A percentile compares a stretch with the other conserved stretches of the same genome.
Evolutionary conservation across 2,888 invertebrate genomes (phyloP).

Genomic region (Clitarchus hookeri): DNA sequence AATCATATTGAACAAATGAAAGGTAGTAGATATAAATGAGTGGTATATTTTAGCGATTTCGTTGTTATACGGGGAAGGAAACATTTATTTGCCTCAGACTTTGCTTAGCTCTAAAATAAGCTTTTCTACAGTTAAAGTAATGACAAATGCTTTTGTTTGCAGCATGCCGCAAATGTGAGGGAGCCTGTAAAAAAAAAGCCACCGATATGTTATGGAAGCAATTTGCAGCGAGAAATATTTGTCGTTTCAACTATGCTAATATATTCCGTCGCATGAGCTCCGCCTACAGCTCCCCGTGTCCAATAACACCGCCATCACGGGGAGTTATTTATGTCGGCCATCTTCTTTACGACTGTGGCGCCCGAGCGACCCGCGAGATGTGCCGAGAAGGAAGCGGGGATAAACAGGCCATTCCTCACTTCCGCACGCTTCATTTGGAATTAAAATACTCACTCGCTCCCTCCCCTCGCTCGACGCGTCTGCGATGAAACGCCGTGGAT

Average conservation of each 20-base stretch:
- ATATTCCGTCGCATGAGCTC: neutral
- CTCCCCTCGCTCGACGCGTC: neutral
- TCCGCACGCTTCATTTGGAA: neutral
- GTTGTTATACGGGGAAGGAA: too few species aligned
- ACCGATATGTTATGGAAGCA: neutral
- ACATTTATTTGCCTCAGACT: too few species aligned
- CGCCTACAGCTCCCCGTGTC: neutral
- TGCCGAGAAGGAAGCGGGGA: neutral
- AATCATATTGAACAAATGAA: too few species aligned
- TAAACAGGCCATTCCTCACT: neutral
- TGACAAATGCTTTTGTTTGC: neutral
- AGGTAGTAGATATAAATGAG: too few species aligned
- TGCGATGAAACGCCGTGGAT: too few species aligned
- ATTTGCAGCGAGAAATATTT: neutral
- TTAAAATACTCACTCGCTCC: neutral
- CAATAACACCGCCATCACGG: neutral
- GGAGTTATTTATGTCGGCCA: conserved; percentile 2
- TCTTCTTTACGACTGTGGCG: neutral
- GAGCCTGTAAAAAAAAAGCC: neutral
- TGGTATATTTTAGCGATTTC: too few species aligned
- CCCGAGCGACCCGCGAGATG: neutral
- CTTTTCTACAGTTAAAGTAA: neutral
- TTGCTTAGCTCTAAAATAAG: neutral
- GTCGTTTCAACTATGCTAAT: neutral
- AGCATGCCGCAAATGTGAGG: neutral